These are phyloP conservation scores for Notarius quadriscutis DNA, from an alignment of 2,113 vertebrate species.

Conservation along the genomic window DNA sequence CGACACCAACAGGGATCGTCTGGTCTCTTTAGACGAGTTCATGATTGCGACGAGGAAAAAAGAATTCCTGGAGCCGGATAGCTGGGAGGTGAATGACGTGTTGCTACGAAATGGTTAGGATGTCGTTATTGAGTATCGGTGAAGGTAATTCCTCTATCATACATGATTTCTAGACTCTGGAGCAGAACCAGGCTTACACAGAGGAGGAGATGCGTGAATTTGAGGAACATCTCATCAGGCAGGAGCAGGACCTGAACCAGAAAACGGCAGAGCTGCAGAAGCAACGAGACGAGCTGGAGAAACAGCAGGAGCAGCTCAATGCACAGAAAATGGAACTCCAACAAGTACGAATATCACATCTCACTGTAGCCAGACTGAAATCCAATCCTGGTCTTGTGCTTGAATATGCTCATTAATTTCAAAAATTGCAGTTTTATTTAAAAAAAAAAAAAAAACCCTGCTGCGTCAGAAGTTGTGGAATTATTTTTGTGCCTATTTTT, in stretches of 20 bases:
- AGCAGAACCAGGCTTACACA: slow-evolving; percentile 90
- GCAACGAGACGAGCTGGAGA: slow-evolving; percentile 87
- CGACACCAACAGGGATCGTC: slow-evolving; percentile 87
- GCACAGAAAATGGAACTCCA: slow-evolving; percentile 89
- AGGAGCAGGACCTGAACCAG: slow-evolving; percentile 84
- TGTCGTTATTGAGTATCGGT: neutral
- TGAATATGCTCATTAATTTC: neutral
- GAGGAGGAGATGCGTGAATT: slow-evolving; percentile 92
- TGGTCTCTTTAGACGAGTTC: slow-evolving; percentile 92
- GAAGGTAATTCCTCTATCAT: neutral
- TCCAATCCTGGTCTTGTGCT: neutral
- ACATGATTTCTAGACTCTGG: slow-evolving; percentile 79
- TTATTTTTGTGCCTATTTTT: neutral
- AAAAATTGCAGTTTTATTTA: too few species aligned
- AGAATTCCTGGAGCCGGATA: slow-evolving; percentile 95
- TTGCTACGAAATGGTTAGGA: neutral
- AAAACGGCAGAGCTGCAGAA: slow-evolving; percentile 85
- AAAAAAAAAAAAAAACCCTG: too few species aligned
- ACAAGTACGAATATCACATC: slow-evolving; percentile 72
- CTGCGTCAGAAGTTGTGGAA: neutral
- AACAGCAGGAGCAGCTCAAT: slow-evolving; percentile 88
- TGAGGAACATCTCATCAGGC: slow-evolving; percentile 84
- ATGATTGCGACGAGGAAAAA: slow-evolving; percentile 89
- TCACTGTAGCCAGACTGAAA: neutral
- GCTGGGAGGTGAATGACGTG: slow-evolving; percentile 86